Percentiles rank a stretch among this genome's conserved stretches.
Evolutionary conservation across 2,888 invertebrate genomes (phyloP).

Genomic region (Leptarthrus brevirostris): DNA sequence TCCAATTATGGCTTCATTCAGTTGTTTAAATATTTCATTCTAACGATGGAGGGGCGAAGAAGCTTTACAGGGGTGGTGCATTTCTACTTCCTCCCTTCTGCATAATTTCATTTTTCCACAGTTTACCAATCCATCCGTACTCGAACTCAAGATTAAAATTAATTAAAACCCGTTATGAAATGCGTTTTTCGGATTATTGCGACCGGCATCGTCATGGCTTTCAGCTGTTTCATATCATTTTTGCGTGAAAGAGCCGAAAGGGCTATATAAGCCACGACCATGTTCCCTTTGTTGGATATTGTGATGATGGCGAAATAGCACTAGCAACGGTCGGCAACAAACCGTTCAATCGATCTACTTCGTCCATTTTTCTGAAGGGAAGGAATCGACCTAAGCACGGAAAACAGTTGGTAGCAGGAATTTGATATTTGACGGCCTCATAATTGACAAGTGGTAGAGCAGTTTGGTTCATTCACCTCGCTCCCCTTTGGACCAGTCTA

Average conservation of each 20-base stretch:
- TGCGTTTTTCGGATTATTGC: constrained; percentile 32
- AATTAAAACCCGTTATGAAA: constrained; percentile 35
- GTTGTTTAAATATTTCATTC: constrained; percentile 25
- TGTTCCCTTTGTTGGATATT: background rate
- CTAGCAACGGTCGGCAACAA: background rate
- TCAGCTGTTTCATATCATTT: constrained; percentile 18
- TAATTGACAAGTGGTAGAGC: constrained; percentile 41
- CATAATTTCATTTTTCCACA: too few relatives aligned
- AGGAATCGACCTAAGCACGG: background rate
- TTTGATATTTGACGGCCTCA: constrained; percentile 17
- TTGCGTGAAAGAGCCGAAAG: background rate
- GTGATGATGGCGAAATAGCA: background rate
- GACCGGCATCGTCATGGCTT: constrained; percentile 7
- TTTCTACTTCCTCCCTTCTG: too few relatives aligned
- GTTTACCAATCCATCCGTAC: background rate
- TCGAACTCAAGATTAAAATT: constrained; percentile 22
- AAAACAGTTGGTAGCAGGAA: background rate
- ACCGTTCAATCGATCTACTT: background rate
- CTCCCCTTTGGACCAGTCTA: background rate
- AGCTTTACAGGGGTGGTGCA: too few relatives aligned
- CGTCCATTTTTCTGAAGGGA: background rate
- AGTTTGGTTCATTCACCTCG: constrained; percentile 23
- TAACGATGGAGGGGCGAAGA: background rate
- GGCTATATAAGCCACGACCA: background rate
- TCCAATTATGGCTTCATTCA: constrained; percentile 24